These are phyloP conservation scores for Coluber constrictor DNA, from an alignment of 2,797 vertebrate genomes.

Conservation along the genomic window DNA sequence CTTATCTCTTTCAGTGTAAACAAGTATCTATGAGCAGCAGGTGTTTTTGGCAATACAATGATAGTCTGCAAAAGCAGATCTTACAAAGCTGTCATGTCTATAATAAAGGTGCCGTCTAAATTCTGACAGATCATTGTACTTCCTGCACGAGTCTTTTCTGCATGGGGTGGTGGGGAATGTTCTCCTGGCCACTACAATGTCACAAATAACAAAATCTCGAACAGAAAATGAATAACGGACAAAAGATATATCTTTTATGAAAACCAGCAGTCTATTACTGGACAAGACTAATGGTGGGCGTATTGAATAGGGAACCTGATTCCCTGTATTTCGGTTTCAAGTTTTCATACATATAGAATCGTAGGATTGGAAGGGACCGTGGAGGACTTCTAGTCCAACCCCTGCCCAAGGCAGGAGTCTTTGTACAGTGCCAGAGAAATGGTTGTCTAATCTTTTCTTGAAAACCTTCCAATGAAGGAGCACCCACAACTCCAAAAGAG, in stretches of 20 bases:
- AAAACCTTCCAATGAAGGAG: neutral
- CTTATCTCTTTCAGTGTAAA: conserved; percentile 31
- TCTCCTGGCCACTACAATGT: neutral
- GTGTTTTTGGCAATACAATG: conserved; percentile 28
- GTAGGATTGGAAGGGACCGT: neutral
- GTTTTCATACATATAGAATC: neutral
- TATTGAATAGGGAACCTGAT: neutral
- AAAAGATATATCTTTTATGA: neutral
- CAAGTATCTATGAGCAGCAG: conserved; percentile 28
- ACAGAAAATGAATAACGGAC: neutral
- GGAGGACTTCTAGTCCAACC: neutral
- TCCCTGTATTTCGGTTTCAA: neutral
- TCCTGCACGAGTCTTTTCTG: neutral
- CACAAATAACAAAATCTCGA: neutral
- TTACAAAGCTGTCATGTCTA: conserved; percentile 28
- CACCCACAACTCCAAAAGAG: neutral
- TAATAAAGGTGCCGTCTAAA: conserved; percentile 34
- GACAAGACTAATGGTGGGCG: neutral
- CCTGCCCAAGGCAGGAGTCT: neutral
- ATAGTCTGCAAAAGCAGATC: conserved; percentile 29
- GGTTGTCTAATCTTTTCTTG: neutral
- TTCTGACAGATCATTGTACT: conserved; percentile 31
- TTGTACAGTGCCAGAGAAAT: neutral
- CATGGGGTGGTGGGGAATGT: neutral
- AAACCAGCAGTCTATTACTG: neutral